Evolutionary conservation across 2,888 invertebrate genomes (phyloP).

Genomic region (Drosophila peninsularis): DNA sequence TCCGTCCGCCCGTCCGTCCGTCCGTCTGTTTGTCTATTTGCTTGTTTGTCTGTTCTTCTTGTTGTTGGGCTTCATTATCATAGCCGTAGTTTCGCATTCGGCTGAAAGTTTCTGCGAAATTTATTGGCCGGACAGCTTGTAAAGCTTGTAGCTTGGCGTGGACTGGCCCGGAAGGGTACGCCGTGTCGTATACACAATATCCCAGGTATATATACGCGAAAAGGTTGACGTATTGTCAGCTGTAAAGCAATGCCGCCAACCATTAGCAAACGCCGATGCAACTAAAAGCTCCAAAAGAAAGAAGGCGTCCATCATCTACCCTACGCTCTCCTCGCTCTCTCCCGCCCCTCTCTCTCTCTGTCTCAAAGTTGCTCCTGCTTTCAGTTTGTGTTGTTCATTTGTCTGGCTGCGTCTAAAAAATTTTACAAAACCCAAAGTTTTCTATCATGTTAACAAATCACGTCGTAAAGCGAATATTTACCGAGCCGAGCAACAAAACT

Average conservation of each 20-base stretch:
- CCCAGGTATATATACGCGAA: constrained; percentile 1
- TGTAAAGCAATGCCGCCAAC: constrained; percentile 9
- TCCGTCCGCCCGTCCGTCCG: background rate
- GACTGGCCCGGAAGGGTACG: background rate
- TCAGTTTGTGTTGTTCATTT: constrained; percentile 34
- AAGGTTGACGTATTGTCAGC: constrained; percentile 23
- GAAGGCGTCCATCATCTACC: too few relatives aligned
- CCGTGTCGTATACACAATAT: constrained; percentile 52
- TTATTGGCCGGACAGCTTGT: constrained; percentile 57
- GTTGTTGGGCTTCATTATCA: constrained; percentile 45
- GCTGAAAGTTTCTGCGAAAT: constrained; percentile 36
- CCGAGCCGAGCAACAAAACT: constrained; percentile 39
- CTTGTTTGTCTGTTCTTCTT: background rate
- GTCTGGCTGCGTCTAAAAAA: constrained; percentile 55
- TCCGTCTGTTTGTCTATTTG: constrained; percentile 14
- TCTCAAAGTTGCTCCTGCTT: constrained; percentile 44
- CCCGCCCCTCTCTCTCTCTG: background rate
- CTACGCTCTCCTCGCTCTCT: background rate
- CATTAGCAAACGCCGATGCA: constrained; percentile 35
- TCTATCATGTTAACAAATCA: constrained; percentile 82
- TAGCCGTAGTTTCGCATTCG: constrained; percentile 13
- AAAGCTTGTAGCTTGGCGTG: constrained; percentile 24
- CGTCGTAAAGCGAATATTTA: constrained; percentile 63
- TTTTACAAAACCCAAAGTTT: constrained; percentile 66
- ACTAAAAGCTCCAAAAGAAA: constrained; percentile 47